A percentile compares a stretch with the other conserved stretches of the same genome.
phyloP scores from a whole-genome alignment of 2,888 invertebrate genomes.

The Papilio elwesi region DNA sequence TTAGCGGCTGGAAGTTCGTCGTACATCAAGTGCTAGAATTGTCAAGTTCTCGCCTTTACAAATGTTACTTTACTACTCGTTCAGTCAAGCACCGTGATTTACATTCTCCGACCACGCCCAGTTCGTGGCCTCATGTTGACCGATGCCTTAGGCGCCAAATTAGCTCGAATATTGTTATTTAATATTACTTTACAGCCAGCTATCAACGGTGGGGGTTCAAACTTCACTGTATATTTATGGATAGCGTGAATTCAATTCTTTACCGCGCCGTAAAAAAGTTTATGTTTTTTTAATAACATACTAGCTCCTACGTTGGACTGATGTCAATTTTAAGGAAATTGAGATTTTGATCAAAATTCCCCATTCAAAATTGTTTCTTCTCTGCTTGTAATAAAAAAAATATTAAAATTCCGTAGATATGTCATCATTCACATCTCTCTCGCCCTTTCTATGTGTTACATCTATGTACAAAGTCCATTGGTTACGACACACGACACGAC shows the following conservation, averaged over 20 bases:
- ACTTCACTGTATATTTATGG: conserved; percentile 23
- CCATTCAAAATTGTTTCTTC: too few species aligned
- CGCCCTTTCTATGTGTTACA: too few species aligned
- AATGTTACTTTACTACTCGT: conserved; percentile 28
- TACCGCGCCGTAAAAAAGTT: conserved; percentile 3
- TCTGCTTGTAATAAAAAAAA: too few species aligned
- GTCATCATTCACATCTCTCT: too few species aligned
- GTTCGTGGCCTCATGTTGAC: conserved; percentile 28
- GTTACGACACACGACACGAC: too few species aligned
- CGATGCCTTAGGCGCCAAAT: conserved; percentile 13
- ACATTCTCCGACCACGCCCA: conserved; percentile 38
- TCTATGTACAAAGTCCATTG: too few species aligned
- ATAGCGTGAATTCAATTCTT: conserved; percentile 3
- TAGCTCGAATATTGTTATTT: conserved; percentile 4
- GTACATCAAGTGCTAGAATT: conserved; percentile 19
- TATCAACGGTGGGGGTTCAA: conserved; percentile 16
- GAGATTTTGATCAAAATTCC: too few species aligned
- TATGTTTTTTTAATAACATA: not conserved
- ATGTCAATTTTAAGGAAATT: not conserved
- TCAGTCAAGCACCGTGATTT: conserved; percentile 34
- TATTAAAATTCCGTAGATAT: too few species aligned
- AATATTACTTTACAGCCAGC: conserved; percentile 16
- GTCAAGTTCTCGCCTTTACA: conserved; percentile 27
- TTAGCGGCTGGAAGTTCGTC: conserved; percentile 33
- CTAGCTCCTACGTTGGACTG: not conserved